Conservation (phyloP, 2,888 invertebrate species). For the Nephrotoma guestfalica region DNA sequence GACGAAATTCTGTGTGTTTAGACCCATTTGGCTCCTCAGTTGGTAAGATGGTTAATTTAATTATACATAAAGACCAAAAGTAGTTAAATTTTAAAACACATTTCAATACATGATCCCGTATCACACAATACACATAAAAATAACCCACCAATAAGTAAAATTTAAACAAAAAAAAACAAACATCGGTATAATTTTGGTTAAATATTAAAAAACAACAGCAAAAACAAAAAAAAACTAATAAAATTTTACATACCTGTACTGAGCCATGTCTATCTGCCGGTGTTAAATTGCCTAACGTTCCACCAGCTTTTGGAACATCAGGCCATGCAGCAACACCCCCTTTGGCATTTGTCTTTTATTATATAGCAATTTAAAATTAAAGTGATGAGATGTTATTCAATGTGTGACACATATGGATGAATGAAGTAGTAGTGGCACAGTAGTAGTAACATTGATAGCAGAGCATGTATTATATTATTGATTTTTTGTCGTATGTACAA, state of each 20-base stretch:
- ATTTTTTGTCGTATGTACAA: not conserved
- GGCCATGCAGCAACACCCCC: slow-evolving; percentile 68
- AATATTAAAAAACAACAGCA: not conserved
- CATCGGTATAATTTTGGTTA: not conserved
- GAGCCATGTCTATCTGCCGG: slow-evolving; percentile 95
- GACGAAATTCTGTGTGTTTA: too few relatives aligned
- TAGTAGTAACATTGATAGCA: slow-evolving; percentile 1
- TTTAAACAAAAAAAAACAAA: not conserved
- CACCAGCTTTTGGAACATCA: slow-evolving; percentile 70
- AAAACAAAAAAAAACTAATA: slow-evolving; percentile 14
- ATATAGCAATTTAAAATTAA: slow-evolving; percentile 8
- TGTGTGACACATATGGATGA: slow-evolving; percentile 2
- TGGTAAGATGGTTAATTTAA: too few relatives aligned
- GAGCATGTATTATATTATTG: not conserved
- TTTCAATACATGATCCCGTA: too few relatives aligned
- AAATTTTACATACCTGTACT: slow-evolving; percentile 69
- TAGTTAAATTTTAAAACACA: too few relatives aligned
- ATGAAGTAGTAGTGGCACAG: not conserved
- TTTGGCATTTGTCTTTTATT: slow-evolving; percentile 38
- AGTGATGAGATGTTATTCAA: not conserved
- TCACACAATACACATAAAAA: too few relatives aligned
- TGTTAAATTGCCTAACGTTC: slow-evolving; percentile 69
- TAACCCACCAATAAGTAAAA: not conserved
- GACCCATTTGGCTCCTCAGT: too few relatives aligned
- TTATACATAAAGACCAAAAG: too few relatives aligned